Percentiles rank a stretch among this genome's conserved stretches.
phyloP scores from a whole-genome alignment of 2,888 invertebrate genomes.

The Hirtodrosophila histrioides region DNA sequence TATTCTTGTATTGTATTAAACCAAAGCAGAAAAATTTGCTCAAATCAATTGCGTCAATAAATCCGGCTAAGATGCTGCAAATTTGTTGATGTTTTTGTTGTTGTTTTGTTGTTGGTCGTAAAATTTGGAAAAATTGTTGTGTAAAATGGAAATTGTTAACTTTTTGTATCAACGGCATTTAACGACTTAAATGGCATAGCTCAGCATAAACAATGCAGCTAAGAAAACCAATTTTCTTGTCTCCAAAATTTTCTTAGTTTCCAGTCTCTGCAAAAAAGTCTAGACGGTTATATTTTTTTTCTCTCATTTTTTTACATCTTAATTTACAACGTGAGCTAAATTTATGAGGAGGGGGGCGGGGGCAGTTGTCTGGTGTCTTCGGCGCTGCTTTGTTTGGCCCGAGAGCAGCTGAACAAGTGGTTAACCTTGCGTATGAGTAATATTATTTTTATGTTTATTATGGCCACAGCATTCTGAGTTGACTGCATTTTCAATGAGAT shows the following conservation, averaged over 20 bases:
- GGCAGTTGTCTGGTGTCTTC: slow-evolving; percentile 2
- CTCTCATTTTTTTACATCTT: slow-evolving; percentile 6
- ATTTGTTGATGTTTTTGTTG: slow-evolving; percentile 23
- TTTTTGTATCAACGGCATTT: slow-evolving; percentile 56
- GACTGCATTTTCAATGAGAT: slow-evolving; percentile 38
- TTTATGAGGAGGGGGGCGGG: not conserved
- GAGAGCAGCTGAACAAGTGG: slow-evolving; percentile 48
- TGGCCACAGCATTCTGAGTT: slow-evolving; percentile 31
- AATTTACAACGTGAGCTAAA: slow-evolving; percentile 2
- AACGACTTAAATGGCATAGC: slow-evolving; percentile 63
- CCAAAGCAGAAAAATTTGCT: slow-evolving; percentile 43
- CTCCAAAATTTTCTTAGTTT: slow-evolving; percentile 27
- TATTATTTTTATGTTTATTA: slow-evolving; percentile 50
- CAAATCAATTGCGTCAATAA: slow-evolving; percentile 78
- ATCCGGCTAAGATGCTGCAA: slow-evolving; percentile 53
- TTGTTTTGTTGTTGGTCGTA: slow-evolving; percentile 49
- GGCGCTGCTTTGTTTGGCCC: slow-evolving; percentile 27
- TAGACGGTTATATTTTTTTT: slow-evolving; percentile 42
- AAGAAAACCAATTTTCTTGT: slow-evolving; percentile 33
- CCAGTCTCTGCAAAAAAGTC: slow-evolving; percentile 19
- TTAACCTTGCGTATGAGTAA: slow-evolving; percentile 77
- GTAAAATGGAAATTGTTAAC: slow-evolving; percentile 53
- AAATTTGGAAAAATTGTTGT: slow-evolving; percentile 55
- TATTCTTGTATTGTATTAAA: slow-evolving; percentile 4
- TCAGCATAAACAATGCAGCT: slow-evolving; percentile 50